Percentiles rank a stretch among this genome's conserved stretches.
Conservation (phyloP, 2,113 vertebrate genomes). For the Erinaceus europaeus region DNA sequence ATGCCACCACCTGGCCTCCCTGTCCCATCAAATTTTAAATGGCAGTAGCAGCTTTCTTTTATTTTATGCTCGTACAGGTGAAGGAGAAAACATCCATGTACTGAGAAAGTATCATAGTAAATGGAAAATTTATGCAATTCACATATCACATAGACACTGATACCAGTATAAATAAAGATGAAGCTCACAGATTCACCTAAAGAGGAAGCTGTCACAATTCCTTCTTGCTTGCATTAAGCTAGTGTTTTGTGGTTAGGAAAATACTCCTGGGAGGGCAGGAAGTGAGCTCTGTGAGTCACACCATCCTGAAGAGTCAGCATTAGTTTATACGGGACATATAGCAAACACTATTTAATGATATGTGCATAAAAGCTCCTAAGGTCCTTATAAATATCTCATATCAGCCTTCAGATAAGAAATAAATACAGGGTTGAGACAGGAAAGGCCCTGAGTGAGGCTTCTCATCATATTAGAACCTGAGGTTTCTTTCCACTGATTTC, state of each 20-base stretch:
- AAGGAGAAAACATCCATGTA: neutral
- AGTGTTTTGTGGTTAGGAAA: neutral
- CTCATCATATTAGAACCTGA: neutral
- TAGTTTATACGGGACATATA: accelerated
- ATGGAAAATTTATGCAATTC: neutral
- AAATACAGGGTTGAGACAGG: neutral
- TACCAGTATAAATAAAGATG: neutral
- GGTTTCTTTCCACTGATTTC: neutral
- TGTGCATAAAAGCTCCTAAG: neutral
- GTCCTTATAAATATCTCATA: neutral
- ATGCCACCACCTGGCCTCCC: too few species aligned
- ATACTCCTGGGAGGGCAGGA: neutral
- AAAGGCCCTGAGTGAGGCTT: neutral
- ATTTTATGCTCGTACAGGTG: neutral
- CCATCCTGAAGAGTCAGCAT: neutral
- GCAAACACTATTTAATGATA: neutral
- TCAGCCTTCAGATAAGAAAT: neutral
- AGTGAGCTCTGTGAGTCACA: neutral
- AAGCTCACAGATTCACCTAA: neutral
- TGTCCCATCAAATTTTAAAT: neutral
- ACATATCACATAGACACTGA: neutral
- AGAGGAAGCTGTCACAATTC: neutral
- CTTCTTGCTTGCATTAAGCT: neutral
- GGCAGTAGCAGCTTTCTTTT: neutral
- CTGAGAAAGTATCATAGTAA: neutral